phyloP scores from a whole-genome alignment of 2,888 invertebrate genomes.

The Orchesella flavescens region DNA sequence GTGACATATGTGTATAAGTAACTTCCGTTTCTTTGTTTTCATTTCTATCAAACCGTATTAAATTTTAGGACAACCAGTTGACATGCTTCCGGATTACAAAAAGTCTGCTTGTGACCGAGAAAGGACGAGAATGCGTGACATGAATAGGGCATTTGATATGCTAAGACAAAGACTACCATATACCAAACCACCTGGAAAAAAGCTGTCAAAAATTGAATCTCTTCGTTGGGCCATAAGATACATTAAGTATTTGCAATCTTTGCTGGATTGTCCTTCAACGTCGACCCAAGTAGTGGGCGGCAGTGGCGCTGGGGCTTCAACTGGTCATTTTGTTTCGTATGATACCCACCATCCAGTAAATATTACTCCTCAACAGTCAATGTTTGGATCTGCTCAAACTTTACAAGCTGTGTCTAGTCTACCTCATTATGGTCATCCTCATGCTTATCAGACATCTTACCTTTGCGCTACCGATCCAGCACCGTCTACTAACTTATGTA shows the following conservation, averaged over 20 bases:
- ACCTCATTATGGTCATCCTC: constrained; percentile 36
- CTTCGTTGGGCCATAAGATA: constrained; percentile 85
- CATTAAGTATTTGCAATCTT: constrained; percentile 82
- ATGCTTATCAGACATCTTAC: constrained; percentile 39
- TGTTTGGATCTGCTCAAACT: constrained; percentile 25
- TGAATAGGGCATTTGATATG: constrained; percentile 86
- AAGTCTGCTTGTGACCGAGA: constrained; percentile 89
- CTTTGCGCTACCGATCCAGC: not conserved
- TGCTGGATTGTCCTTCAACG: constrained; percentile 74
- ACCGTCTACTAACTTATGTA: not conserved
- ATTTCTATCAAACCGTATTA: not conserved
- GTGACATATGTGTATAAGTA: not conserved
- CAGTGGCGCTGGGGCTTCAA: not conserved
- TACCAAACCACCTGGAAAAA: constrained; percentile 85
- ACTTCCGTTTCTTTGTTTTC: not conserved
- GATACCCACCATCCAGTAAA: constrained; percentile 35
- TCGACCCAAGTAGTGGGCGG: not conserved
- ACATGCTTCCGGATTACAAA: constrained; percentile 80
- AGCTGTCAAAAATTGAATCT: constrained; percentile 89
- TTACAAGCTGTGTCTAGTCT: constrained; percentile 6
- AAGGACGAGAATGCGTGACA: constrained; percentile 87
- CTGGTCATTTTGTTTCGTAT: constrained; percentile 31
- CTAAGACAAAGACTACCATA: constrained; percentile 53
- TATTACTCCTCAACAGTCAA: constrained; percentile 17
- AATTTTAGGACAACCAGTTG: constrained; percentile 26